Evolutionary conservation across 2,113 vertebrate genomes (phyloP), one percentile per base, ranked within the genome.

Genomic region (Microcebus griseorufus): DNA sequence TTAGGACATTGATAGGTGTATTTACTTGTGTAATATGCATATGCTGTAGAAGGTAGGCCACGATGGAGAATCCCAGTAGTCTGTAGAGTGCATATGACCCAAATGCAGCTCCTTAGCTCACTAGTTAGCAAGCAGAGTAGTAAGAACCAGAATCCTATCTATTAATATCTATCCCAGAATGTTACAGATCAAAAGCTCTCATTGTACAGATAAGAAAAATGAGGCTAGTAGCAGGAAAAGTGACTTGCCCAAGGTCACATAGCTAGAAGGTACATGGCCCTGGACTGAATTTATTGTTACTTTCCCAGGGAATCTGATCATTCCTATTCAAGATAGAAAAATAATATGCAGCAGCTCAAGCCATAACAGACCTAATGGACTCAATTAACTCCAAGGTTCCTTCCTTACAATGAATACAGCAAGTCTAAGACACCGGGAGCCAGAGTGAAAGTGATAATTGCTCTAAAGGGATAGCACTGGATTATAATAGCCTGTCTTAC

Each of bases 271-370:
- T 69, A 12, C 14, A 25, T 20, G 9, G 23, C 32, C 32, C 48
- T 29, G 20, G 32, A 32, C 34, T 75, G 18, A 87, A 84, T 83
- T 94, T 60, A 88, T n/a, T 83, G 55, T 12, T 70, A 51, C 55
- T 94, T 94, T 67, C 69, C 25, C 67, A 80, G 20, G 9, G 42
- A 81, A 78, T 5, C 9, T 14, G 62, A 76, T 73, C 84, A 84
- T 76, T 96, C 51, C 85, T 51, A 88, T 48, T 82, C 53, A 70
- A 70, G 58, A 32, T 1, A 88, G 72, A 94, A 95, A 94, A 96
- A 62, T 29, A 69, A 80, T 55, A 75, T 17, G 13, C 39, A 92
- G 70, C 86, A 55, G 32, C 79, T 64, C 12, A 2, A 83, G 27
- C 39, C 34, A 5, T 64, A 75, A 39, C 0, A 70, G 67, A 58